Evolutionary conservation across 1,140 invertebrate species (phyloP).

Genomic region (Drosophila sp.): DNA sequence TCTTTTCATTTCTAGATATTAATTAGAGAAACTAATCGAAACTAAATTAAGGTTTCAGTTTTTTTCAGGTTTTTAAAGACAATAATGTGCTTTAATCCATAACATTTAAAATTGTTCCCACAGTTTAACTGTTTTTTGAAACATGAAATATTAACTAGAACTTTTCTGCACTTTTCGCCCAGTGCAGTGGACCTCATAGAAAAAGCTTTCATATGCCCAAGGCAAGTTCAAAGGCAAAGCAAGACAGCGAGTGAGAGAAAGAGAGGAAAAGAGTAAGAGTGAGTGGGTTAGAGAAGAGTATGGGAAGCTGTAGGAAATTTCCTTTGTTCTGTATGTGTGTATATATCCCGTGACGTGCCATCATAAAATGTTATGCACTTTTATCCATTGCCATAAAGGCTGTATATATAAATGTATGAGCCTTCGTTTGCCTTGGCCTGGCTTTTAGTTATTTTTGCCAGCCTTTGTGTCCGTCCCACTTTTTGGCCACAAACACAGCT

Average conservation of each 20-base stretch:
- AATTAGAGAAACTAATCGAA: too few relatives aligned
- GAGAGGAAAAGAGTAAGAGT: not conserved
- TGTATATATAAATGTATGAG: slow-evolving; percentile 10
- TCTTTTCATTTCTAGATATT: too few relatives aligned
- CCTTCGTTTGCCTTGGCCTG: slow-evolving; percentile 18
- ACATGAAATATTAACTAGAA: not conserved
- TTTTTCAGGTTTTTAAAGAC: too few relatives aligned
- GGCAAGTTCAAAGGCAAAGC: slow-evolving; percentile 70
- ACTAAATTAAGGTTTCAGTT: too few relatives aligned
- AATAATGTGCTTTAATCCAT: too few relatives aligned
- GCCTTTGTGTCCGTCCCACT: slow-evolving; percentile 30
- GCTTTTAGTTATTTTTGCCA: not conserved
- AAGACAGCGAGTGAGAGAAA: not conserved
- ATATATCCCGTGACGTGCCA: slow-evolving; percentile 36
- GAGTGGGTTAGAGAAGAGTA: not conserved
- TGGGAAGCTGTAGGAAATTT: slow-evolving; percentile 19
- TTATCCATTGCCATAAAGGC: slow-evolving; percentile 54
- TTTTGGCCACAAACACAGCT: slow-evolving; percentile 36
- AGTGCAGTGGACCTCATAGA: slow-evolving; percentile 41
- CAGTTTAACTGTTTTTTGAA: too few relatives aligned
- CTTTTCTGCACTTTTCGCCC: not conserved
- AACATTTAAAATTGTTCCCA: too few relatives aligned
- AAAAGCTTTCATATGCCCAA: slow-evolving; percentile 34
- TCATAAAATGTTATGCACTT: slow-evolving; percentile 74
- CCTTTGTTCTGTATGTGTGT: slow-evolving; percentile 41